Conservation (phyloP, 1,140 invertebrate genomes). For the Diprion similis region DNA sequence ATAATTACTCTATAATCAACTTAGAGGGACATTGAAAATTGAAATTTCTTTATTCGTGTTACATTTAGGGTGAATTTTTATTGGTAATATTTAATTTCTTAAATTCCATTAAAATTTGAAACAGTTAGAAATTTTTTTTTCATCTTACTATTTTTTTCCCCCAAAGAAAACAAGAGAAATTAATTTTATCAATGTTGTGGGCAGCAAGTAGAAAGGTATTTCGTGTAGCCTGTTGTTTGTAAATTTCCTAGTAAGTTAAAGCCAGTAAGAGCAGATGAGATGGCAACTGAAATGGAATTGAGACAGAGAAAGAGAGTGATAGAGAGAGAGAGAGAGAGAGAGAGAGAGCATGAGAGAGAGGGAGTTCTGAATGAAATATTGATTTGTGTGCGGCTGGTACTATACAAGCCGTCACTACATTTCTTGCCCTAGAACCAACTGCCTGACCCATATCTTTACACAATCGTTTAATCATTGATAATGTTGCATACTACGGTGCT, state of each 20-base stretch:
- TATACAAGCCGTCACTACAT: not conserved
- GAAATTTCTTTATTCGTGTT: too few relatives aligned
- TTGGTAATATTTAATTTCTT: too few relatives aligned
- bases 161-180: too few relatives aligned
- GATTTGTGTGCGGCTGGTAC: slow-evolving; percentile 41
- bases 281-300: slow-evolving; percentile 29
- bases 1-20: too few relatives aligned
- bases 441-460: not conserved
- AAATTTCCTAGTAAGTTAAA: slow-evolving; percentile 11
- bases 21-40: too few relatives aligned
- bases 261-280: slow-evolving; percentile 14
- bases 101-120: too few relatives aligned
- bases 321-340: slow-evolving; percentile 18
- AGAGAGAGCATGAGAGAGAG: slow-evolving; percentile 15
- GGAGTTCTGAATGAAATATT: slow-evolving; percentile 55
- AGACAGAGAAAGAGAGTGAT: slow-evolving; percentile 13
- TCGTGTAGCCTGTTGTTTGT: not conserved
- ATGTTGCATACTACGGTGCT: not conserved
- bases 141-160: too few relatives aligned
- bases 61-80: too few relatives aligned
- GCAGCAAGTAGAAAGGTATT: not conserved
- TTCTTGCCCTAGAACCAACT: slow-evolving; percentile 1
- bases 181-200: too few relatives aligned
- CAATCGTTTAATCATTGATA: not conserved
- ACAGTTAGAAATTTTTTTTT: too few relatives aligned